A percentile compares a stretch with the other conserved stretches of the same genome.
Evolutionary conservation across 2,113 vertebrate genomes (phyloP).

Genomic region (Colossoma macropomum): DNA sequence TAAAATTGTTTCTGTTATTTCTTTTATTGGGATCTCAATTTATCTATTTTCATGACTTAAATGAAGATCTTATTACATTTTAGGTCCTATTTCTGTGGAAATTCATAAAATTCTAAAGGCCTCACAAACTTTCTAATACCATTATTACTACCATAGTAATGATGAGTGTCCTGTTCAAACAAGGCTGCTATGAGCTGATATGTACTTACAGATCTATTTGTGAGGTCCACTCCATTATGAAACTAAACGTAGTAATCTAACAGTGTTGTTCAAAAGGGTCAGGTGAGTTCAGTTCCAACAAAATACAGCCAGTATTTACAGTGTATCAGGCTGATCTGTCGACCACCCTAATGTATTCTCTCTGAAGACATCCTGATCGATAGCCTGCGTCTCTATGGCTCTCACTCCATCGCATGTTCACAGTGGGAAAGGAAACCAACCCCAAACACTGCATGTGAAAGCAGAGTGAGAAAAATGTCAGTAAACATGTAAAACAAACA

Average conservation of each 20-base stretch:
- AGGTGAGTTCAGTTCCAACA: not conserved
- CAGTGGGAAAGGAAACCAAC: not conserved
- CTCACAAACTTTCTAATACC: too few species aligned
- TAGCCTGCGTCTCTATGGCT: not conserved
- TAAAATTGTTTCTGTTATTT: too few species aligned
- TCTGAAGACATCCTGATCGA: constrained; percentile 8
- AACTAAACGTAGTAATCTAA: not conserved
- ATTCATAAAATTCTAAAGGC: too few species aligned
- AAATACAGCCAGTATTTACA: not conserved
- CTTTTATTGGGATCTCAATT: too few species aligned
- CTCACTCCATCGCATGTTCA: not conserved
- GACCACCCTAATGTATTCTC: constrained; percentile 16
- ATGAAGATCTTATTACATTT: not conserved
- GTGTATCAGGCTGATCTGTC: not conserved
- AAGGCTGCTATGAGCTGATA: not conserved
- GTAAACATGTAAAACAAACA: not conserved
- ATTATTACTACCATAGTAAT: too few species aligned
- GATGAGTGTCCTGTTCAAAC: not conserved
- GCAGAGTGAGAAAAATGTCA: not conserved
- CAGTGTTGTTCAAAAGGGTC: not conserved
- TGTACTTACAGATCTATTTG: not conserved
- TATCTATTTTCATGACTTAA: not conserved
- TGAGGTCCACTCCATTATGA: not conserved
- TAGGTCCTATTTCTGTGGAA: too few species aligned
- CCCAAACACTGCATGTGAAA: not conserved